phyloP scores from a whole-genome alignment of 92 coral and sea anemone genomes.

The Palythoa grandiflora region DNA sequence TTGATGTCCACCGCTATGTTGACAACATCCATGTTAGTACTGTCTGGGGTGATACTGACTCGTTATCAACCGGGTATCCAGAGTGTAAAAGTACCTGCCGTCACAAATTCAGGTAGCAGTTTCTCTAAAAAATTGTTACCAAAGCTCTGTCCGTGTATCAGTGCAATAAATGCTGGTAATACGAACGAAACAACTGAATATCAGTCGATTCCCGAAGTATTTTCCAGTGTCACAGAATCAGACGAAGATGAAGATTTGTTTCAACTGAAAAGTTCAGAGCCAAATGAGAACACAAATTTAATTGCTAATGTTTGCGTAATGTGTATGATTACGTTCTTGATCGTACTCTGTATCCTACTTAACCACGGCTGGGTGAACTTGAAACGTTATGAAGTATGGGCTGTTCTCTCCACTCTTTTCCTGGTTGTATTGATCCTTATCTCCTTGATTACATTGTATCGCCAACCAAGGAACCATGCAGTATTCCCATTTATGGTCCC shows the following conservation, averaged over 20 bases:
- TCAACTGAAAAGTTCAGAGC: background rate
- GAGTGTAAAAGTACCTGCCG: slow-evolving; percentile 6
- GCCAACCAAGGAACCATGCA: slow-evolving; percentile 80
- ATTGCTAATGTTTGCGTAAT: slow-evolving; percentile 66
- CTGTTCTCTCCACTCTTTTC: slow-evolving; percentile 53
- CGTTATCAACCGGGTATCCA: slow-evolving; percentile 77
- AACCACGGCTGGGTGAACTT: slow-evolving; percentile 47
- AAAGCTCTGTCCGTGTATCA: slow-evolving; percentile 21
- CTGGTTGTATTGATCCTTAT: slow-evolving; percentile 54
- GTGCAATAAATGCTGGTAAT: background rate
- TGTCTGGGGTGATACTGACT: slow-evolving; percentile 79
- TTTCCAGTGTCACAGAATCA: background rate
- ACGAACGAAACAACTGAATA: background rate
- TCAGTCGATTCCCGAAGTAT: background rate
- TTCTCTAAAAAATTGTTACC: background rate
- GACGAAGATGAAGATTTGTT: background rate
- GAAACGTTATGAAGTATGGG: slow-evolving; percentile 40
- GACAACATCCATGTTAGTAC: slow-evolving; percentile 71
- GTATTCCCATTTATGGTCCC: slow-evolving; percentile 89
- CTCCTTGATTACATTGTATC: slow-evolving; percentile 59
- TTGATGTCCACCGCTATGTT: slow-evolving; percentile 71
- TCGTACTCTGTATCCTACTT: slow-evolving; percentile 65
- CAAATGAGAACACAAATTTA: slow-evolving; percentile 34
- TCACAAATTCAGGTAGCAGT: background rate
- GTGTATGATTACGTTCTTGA: slow-evolving; percentile 60